A percentile compares a stretch with the other conserved stretches of the same genome.
phyloP scores from a whole-genome alignment of 2,888 invertebrate species.

The Phaedon cochleariae region DNA sequence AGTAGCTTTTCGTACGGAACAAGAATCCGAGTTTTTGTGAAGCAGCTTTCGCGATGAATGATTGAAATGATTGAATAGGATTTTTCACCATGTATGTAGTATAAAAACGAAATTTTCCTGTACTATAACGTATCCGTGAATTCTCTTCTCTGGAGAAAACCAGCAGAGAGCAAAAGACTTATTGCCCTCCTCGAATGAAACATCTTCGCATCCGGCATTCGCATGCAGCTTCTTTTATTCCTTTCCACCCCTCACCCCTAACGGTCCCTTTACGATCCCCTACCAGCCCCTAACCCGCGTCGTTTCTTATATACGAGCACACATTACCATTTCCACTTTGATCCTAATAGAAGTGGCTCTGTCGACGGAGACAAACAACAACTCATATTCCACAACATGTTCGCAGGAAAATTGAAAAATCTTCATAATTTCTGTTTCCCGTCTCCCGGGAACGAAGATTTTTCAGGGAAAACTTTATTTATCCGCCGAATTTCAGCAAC shows the following conservation, averaged over 20 bases:
- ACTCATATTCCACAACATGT: constrained; percentile 39
- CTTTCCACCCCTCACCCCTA: constrained; percentile 34
- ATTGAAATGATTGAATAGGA: too few relatives aligned
- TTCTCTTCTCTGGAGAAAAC: constrained; percentile 46
- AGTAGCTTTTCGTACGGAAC: too few relatives aligned
- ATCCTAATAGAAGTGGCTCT: constrained; percentile 37
- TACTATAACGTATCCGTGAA: constrained; percentile 43
- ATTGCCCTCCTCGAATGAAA: constrained; percentile 54
- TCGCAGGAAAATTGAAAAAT: constrained; percentile 36
- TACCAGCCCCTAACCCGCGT: constrained; percentile 12
- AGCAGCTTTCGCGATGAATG: too few relatives aligned
- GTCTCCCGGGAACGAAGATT: constrained; percentile 19
- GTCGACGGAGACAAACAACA: constrained; percentile 28
- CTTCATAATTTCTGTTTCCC: constrained; percentile 27
- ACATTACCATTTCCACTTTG: constrained; percentile 40
- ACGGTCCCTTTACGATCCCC: too few relatives aligned
- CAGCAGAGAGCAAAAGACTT: constrained; percentile 47
- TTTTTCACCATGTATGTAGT: too few relatives aligned
- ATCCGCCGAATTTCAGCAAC: background rate
- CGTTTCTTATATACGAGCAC: constrained; percentile 35
- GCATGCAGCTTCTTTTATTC: constrained; percentile 36
- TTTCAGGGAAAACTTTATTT: background rate
- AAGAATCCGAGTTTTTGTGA: too few relatives aligned
- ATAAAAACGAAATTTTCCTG: constrained; percentile 21
- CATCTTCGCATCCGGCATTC: constrained; percentile 52